Evolutionary conservation across 2,888 invertebrate genomes (phyloP).

Genomic region (Drosophila fungiperda): DNA sequence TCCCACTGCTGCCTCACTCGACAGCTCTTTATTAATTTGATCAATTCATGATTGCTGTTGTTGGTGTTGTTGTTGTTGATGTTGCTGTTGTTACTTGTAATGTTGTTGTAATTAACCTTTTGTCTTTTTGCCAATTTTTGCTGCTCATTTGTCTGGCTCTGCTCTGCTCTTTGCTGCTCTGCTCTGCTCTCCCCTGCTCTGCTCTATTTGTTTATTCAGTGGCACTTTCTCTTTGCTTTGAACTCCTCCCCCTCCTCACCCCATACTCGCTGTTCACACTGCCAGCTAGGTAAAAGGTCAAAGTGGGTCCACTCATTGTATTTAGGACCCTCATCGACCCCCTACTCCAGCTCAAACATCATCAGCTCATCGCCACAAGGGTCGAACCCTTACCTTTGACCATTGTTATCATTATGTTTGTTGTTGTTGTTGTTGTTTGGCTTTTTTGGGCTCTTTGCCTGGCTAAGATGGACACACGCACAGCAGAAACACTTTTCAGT

Average conservation of each 20-base stretch:
- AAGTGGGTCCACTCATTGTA: conserved; percentile 37
- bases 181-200: neutral
- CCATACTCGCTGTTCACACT: neutral
- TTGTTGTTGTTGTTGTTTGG: conserved; percentile 28
- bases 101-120: conserved; percentile 79
- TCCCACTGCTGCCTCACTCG: conserved; percentile 17
- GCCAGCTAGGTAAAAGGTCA: conserved; percentile 18
- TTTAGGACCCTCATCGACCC: conserved; percentile 14
- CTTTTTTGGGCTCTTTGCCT: conserved; percentile 50
- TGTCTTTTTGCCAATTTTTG: conserved; percentile 64
- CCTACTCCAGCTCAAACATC: conserved; percentile 2
- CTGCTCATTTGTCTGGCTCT: conserved; percentile 55
- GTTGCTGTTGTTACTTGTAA: conserved; percentile 34
- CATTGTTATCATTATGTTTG: conserved; percentile 24
- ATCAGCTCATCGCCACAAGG: conserved; percentile 18
- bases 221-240: conserved; percentile 41
- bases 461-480: conserved; percentile 34
- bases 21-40: conserved; percentile 78
- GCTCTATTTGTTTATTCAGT: conserved; percentile 46
- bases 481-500: conserved; percentile 44
- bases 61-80: conserved; percentile 27
- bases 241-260: neutral
- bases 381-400: conserved; percentile 42
- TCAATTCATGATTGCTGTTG: conserved; percentile 72
- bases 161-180: neutral